Evolutionary conservation across 2,888 invertebrate genomes (phyloP).

Genomic region (Monopis laevigella): DNA sequence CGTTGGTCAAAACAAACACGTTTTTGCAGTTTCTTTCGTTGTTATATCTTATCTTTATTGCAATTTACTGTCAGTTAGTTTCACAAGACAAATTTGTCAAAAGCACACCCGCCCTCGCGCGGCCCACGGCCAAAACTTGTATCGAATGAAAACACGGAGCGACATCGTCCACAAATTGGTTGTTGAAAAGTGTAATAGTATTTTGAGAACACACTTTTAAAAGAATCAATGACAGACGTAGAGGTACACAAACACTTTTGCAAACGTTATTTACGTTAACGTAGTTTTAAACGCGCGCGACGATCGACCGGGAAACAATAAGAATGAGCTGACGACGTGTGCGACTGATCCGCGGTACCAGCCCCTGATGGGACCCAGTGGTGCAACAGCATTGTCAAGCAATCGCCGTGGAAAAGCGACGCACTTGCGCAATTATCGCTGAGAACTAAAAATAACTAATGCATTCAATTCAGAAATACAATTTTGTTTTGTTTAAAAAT

Average conservation of each 20-base stretch:
- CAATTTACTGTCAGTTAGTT: constrained; percentile 3
- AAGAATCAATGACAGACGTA: too few relatives aligned
- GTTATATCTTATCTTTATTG: constrained; percentile 8
- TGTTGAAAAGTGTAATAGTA: too few relatives aligned
- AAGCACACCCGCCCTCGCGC: neutral
- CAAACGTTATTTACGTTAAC: too few relatives aligned
- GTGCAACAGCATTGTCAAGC: constrained; percentile 45
- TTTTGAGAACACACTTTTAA: too few relatives aligned
- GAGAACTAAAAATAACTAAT: neutral
- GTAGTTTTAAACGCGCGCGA: too few relatives aligned
- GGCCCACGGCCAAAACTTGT: neutral
- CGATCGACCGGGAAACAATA: constrained; percentile 25
- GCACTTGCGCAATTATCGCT: constrained; percentile 2
- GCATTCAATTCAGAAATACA: too few relatives aligned
- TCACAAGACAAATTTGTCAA: constrained; percentile 7
- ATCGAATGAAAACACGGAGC: too few relatives aligned
- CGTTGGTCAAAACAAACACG: neutral
- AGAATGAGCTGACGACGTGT: constrained; percentile 48
- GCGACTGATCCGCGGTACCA: constrained; percentile 35
- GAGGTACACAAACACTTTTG: too few relatives aligned
- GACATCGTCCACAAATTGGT: too few relatives aligned
- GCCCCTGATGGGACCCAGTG: constrained; percentile 19
- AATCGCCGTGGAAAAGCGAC: constrained; percentile 48
- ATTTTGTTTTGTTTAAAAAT: too few relatives aligned
- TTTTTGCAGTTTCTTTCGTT: constrained; percentile 3